These are phyloP conservation scores for Sphaeramia orbicularis DNA, from an alignment of 2,797 vertebrate species.

Conservation along the genomic window DNA sequence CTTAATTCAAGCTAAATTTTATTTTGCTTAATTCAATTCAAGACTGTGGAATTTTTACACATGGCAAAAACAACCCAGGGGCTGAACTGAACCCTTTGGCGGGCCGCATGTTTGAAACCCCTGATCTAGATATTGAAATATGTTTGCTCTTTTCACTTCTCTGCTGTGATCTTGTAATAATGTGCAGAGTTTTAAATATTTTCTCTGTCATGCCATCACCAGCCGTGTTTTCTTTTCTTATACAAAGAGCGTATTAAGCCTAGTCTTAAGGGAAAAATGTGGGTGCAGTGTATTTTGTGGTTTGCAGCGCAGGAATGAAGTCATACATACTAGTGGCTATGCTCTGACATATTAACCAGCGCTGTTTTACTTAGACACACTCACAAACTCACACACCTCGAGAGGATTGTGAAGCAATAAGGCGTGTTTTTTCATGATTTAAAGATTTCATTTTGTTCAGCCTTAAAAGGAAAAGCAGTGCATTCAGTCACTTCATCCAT, in stretches of 20 bases:
- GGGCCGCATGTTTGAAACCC: neutral
- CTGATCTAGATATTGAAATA: too few species aligned
- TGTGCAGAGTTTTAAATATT: conserved; percentile 6
- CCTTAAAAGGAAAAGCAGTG: neutral
- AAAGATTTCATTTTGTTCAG: neutral
- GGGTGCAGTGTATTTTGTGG: conserved; percentile 45
- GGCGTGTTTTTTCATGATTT: neutral
- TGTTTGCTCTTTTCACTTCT: conserved; percentile 13
- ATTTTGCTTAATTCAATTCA: too few species aligned
- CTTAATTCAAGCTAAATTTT: too few species aligned
- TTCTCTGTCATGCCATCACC: neutral
- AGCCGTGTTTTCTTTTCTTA: conserved; percentile 27
- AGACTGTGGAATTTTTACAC: too few species aligned
- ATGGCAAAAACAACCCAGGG: too few species aligned
- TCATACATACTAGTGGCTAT: conserved; percentile 33
- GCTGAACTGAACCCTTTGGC: too few species aligned
- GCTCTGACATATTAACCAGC: conserved; percentile 23
- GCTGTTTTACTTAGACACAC: conserved; percentile 18
- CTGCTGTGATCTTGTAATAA: neutral
- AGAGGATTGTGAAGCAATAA: conserved; percentile 13
- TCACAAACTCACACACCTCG: conserved; percentile 10
- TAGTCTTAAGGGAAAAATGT: conserved; percentile 25
- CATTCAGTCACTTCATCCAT: neutral
- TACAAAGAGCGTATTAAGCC: conserved; percentile 13
- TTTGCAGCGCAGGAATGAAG: conserved; percentile 38